Conservation (phyloP, 2,888 invertebrate species). For the Melipona beecheii region DNA sequence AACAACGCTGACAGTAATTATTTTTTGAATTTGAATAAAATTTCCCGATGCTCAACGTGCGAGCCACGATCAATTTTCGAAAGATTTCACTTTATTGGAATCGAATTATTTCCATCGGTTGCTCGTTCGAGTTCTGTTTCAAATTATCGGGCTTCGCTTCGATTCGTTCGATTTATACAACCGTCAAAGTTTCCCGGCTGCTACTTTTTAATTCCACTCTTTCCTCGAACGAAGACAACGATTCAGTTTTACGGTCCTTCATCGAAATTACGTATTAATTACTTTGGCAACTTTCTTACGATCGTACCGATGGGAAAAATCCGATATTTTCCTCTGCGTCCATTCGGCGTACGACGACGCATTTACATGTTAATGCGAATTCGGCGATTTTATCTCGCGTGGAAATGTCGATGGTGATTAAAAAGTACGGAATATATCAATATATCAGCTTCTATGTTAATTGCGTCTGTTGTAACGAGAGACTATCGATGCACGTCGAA, state of each 20-base stretch:
- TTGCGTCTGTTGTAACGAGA: background rate
- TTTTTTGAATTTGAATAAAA: background rate
- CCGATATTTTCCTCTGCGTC: slow-evolving; percentile 5
- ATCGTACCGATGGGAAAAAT: background rate
- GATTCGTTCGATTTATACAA: background rate
- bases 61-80: background rate
- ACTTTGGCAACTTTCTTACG: background rate
- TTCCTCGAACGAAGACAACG: background rate
- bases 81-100: background rate
- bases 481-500: background rate
- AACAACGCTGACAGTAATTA: background rate
- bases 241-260: background rate
- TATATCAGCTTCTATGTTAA: background rate
- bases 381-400: background rate
- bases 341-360: background rate
- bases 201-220: slow-evolving; percentile 4
- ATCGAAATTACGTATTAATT: slow-evolving; percentile 20
- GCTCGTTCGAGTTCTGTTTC: background rate
- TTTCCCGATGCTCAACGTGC: background rate
- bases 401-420: background rate
- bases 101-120: background rate
- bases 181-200: background rate
- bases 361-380: slow-evolving; percentile 13
- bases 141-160: slow-evolving; percentile 1
- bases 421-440: slow-evolving; percentile 11